Percentiles rank a stretch among this genome's conserved stretches.
Evolutionary conservation across 1,140 invertebrate genomes (phyloP).

Genomic region (Bicyclus anynana): DNA sequence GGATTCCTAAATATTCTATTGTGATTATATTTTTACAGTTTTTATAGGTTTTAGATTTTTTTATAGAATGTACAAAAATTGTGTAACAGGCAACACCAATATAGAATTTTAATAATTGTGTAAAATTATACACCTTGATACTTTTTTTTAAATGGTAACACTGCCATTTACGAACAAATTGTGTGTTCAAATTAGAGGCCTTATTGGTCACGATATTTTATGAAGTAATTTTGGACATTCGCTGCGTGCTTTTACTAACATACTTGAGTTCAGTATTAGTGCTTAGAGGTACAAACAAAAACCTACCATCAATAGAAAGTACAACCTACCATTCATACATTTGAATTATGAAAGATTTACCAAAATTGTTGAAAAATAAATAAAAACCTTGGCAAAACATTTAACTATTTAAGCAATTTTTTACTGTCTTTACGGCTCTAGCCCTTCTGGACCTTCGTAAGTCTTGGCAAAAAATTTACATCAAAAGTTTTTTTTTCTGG

Average conservation of each 20-base stretch:
- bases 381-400: too few relatives aligned
- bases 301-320: neutral
- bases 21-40: neutral
- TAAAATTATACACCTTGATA: neutral
- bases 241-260: constrained; percentile 2
- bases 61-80: neutral
- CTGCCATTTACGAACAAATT: constrained; percentile 22
- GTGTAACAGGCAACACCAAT: neutral
- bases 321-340: too few relatives aligned
- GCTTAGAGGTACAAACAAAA: neutral
- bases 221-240: constrained; percentile 4
- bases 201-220: constrained; percentile 23
- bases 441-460: too few relatives aligned
- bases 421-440: too few relatives aligned
- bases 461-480: too few relatives aligned
- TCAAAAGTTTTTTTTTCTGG: too few relatives aligned
- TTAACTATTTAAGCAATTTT: too few relatives aligned
- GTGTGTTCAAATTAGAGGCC: constrained; percentile 16
- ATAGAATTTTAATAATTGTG: neutral
- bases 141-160: constrained; percentile 8
- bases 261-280: constrained; percentile 3
- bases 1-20: neutral
- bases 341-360: too few relatives aligned
- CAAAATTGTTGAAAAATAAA: too few relatives aligned
- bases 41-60: neutral